Base-by-base conservation (phyloP, 2,888 invertebrate genomes). In the Drosophila robusta region DNA sequence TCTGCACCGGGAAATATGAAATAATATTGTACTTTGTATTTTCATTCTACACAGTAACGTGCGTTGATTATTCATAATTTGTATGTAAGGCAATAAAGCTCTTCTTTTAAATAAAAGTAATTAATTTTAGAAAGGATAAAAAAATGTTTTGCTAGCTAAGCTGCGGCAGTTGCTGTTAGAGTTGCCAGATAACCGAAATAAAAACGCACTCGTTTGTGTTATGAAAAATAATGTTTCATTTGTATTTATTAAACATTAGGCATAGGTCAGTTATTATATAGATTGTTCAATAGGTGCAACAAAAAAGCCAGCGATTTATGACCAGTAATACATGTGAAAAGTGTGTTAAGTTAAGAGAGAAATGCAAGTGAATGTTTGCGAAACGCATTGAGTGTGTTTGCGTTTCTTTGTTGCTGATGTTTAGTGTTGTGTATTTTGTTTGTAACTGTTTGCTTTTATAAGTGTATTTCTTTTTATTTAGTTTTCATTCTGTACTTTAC, bases 401-500 rank as follows among this genome's bases (percentile, higher is more conserved):
- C 9, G 29, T 29, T 9, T 34, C 12, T 34, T 63, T 55, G 26
- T 64, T 71, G 62, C 65, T 69, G 51, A 68, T 72, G 70, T 65
- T 67, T 50, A 57, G 62, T 63, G 45, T 46, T 47, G 14, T 74
- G 46, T 47, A 44, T 46, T 47, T 66, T 56, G 45, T 47, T 41
- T 55, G 61, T 51, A 60, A 54, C 41, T 61, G 38, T 50, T 60
- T 66, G 36, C 18, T 51, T 18, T 45, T 12, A 4, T 45, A 52
- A 56, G 32, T 66, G 55, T 54, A 47, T 55, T 70, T 41, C 39
- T 42, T 58, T 50, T 45, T 41, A 49, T 70, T 22, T 3, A 0
- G 3, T 22, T 22, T 22, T 22, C 4, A 3, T 22, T 18, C 18
- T 22, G 22, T 22, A 22, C 9, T 82, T 87, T 91, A 92, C 93